Conservation (phyloP, 2,113 vertebrate genomes). For the Deroptyus accipitrinus region DNA sequence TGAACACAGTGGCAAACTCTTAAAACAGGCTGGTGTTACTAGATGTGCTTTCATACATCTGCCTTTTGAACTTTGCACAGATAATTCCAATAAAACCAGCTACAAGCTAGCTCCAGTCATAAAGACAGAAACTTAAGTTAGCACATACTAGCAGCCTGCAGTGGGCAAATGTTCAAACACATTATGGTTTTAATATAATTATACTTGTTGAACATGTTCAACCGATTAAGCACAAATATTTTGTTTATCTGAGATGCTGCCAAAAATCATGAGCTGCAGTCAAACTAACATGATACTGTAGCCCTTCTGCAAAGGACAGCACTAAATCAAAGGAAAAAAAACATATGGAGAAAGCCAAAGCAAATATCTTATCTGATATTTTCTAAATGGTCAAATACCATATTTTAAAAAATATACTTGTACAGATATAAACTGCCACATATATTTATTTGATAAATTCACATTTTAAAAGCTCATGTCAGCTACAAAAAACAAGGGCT, state of each 20-base stretch:
- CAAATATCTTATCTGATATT: constrained; percentile 67
- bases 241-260: constrained; percentile 75
- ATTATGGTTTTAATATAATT: constrained; percentile 74
- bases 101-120: neutral
- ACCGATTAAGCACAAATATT: constrained; percentile 78
- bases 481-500: constrained; percentile 36
- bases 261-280: constrained; percentile 67
- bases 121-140: constrained; percentile 40
- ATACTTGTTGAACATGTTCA: constrained; percentile 73
- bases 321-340: constrained; percentile 51
- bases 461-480: constrained; percentile 39
- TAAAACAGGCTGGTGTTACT: neutral
- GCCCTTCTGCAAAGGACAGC: constrained; percentile 51
- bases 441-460: constrained; percentile 64
- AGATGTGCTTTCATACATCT: neutral
- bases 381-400: constrained; percentile 55
- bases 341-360: constrained; percentile 51
- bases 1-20: neutral
- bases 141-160: constrained; percentile 43
- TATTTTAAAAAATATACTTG: constrained; percentile 12
- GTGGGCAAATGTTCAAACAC: constrained; percentile 69
- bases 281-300: constrained; percentile 57
- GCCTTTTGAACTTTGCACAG: neutral
- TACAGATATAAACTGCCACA: constrained; percentile 22
- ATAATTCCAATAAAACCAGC: neutral